A percentile compares a stretch with the other conserved stretches of the same genome.
These are phyloP conservation scores for Menidia menidia DNA, from an alignment of 2,797 vertebrate genomes.

Conservation along the genomic window DNA sequence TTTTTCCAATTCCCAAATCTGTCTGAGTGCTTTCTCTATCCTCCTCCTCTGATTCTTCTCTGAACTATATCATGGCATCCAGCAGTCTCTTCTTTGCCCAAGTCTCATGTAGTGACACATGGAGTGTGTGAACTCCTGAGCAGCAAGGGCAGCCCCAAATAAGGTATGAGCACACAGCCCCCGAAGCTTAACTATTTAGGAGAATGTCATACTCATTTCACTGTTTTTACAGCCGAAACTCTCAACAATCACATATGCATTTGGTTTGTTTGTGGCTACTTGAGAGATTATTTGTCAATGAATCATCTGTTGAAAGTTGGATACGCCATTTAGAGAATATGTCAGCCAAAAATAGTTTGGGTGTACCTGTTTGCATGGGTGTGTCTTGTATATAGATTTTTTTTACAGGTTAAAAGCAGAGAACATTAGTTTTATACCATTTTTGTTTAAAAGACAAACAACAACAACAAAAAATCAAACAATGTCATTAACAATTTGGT, in stretches of 20 bases:
- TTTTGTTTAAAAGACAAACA: no score
- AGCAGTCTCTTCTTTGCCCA: slow-evolving; percentile 48
- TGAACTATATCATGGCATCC: slow-evolving; percentile 35
- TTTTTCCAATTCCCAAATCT: slow-evolving; percentile 6
- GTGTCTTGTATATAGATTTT: background rate
- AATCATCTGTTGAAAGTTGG: slow-evolving; percentile 5
- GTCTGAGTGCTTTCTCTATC: slow-evolving; percentile 9
- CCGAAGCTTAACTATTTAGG: slow-evolving; percentile 59
- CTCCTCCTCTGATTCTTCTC: slow-evolving; percentile 17
- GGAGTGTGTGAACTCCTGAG: slow-evolving; percentile 70
- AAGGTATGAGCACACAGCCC: slow-evolving; percentile 76
- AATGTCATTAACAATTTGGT: no score
- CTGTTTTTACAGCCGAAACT: slow-evolving; percentile 6
- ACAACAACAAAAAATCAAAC: no score
- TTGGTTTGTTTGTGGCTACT: background rate
- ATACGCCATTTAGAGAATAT: background rate
- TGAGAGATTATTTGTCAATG: slow-evolving; percentile 4
- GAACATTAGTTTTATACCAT: no score
- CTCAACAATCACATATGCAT: slow-evolving; percentile 18
- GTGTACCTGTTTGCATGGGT: background rate
- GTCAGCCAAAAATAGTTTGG: background rate
- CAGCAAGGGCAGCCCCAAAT: slow-evolving; percentile 78
- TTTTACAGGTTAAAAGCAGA: no score
- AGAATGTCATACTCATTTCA: slow-evolving; percentile 60
- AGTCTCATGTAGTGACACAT: slow-evolving; percentile 71